These are phyloP conservation scores for Trididemnum miniatum DNA, from an alignment of 23 tunicate species.

Conservation along the genomic window DNA sequence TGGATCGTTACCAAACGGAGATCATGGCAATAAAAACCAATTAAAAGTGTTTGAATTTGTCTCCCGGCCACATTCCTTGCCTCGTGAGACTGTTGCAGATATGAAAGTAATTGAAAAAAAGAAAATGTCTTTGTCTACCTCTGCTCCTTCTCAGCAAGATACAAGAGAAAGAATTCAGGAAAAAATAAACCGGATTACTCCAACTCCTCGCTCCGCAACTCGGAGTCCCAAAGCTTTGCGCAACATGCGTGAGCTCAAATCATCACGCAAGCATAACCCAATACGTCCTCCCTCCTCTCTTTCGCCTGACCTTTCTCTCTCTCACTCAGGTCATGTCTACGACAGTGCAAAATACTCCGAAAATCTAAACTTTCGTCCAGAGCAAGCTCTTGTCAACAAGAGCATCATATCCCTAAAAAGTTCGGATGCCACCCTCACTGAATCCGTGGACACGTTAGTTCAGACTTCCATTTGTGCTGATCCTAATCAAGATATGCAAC, in stretches of 20 bases:
- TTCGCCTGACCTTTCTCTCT: conserved; percentile 47
- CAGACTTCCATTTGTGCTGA: conserved; percentile 26
- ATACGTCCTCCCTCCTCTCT: conserved; percentile 48
- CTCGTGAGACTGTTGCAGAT: conserved; percentile 37
- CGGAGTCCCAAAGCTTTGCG: conserved; percentile 2
- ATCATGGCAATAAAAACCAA: no score
- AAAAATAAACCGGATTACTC: conserved; percentile 41
- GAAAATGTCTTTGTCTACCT: conserved; percentile 22
- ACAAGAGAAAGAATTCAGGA: conserved; percentile 33
- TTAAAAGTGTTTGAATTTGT: conserved; percentile 41
- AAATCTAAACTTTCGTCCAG: background rate
- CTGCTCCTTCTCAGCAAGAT: conserved; percentile 13
- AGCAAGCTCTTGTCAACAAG: background rate
- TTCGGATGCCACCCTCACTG: conserved; percentile 73
- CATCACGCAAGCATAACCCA: background rate
- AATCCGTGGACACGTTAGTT: conserved; percentile 72
- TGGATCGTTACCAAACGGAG: no score
- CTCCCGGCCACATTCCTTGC: conserved; percentile 55
- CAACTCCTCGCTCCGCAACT: conserved; percentile 44
- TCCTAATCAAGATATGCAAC: background rate
- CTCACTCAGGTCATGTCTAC: conserved; percentile 37
- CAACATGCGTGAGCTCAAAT: background rate
- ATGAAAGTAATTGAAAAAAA: background rate
- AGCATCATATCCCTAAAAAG: conserved; percentile 43
- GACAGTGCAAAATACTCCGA: conserved; percentile 42